Evolutionary conservation across 2,113 vertebrate genomes (phyloP), one percentile per base, ranked within the genome.

Genomic region (Calidris pygmaea): DNA sequence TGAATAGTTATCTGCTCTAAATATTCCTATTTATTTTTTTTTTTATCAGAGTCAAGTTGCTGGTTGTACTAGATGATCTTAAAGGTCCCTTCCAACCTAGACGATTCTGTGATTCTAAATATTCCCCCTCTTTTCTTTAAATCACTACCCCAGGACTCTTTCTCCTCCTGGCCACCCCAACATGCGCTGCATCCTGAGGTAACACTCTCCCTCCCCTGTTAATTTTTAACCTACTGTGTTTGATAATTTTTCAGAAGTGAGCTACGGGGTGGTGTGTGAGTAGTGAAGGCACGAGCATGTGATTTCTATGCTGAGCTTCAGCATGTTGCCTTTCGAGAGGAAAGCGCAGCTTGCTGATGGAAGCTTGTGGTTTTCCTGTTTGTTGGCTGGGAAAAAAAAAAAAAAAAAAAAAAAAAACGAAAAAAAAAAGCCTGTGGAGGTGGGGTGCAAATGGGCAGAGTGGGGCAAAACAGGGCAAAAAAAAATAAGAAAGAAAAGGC

Each of bases 311-410:
- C 72, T 95, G 95, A 96, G 77, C 71, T 90, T 56, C 58, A 50
- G 60, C 43, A 1, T 62, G 94, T 93, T 84, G 66, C 35, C 68
- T 95, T 80, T 72, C 1, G 3, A 93, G 82, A 95, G 82, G 90
- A 96, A 94, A 90, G 68, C 8, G 8, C 58, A 92, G 88, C 85
- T 82, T 93, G 87, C 86, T 97, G 93, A 97, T 91, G 47, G 91
- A 89, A 91, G 16, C 88, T 95, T 97, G 92, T 93, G 87, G 85
- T 75, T 96, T 97, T 97, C 80, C 94, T 97, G 85, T 95, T 97
- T 94, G 77, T 87, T 94, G 62, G 15, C 80, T 87, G 56, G 45
- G 7, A 50, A 45, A 53, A 72, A 21, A 67, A 24, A 48, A 45
- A 32, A 30, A 19, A 59, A 37, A 30, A n/a, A 53, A 71, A 45